phyloP scores from a whole-genome alignment of 2,797 vertebrate genomes.

The Myripristis jacobus region DNA sequence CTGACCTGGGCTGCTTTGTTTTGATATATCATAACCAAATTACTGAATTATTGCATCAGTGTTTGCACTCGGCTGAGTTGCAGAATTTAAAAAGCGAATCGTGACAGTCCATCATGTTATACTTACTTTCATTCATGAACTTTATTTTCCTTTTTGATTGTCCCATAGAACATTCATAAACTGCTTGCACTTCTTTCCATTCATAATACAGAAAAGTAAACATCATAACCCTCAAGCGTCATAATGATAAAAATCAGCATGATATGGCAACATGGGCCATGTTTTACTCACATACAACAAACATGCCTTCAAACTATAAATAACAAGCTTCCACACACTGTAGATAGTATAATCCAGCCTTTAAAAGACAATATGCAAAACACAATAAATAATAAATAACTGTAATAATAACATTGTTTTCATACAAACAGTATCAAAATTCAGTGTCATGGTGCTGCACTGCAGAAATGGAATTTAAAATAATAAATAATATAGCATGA shows the following conservation, averaged over 20 bases:
- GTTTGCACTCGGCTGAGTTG: too few relatives aligned
- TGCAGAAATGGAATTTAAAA: background rate
- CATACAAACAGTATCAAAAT: background rate
- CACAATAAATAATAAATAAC: constrained; percentile 71
- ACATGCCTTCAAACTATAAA: background rate
- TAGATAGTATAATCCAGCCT: background rate
- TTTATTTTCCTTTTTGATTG: constrained; percentile 1
- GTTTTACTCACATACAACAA: constrained; percentile 14
- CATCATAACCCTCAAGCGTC: background rate
- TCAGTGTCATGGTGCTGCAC: background rate
- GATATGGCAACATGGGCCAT: constrained; percentile 9
- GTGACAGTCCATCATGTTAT: background rate
- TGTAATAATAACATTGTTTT: constrained; percentile 19
- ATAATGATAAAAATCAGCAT: background rate
- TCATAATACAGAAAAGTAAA: background rate
- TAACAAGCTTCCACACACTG: background rate
- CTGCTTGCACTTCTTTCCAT: background rate
- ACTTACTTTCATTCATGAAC: constrained; percentile 43
- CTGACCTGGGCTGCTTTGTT: too few relatives aligned
- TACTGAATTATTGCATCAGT: background rate
- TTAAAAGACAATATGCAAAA: constrained; percentile 41
- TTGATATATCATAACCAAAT: background rate
- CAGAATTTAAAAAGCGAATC: background rate
- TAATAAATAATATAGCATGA: background rate
- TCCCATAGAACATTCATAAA: background rate